Percentiles rank a stretch among this genome's conserved stretches.
Conservation (phyloP, 2,113 vertebrate genomes). For the Tetraodon nigroviridis region DNA sequence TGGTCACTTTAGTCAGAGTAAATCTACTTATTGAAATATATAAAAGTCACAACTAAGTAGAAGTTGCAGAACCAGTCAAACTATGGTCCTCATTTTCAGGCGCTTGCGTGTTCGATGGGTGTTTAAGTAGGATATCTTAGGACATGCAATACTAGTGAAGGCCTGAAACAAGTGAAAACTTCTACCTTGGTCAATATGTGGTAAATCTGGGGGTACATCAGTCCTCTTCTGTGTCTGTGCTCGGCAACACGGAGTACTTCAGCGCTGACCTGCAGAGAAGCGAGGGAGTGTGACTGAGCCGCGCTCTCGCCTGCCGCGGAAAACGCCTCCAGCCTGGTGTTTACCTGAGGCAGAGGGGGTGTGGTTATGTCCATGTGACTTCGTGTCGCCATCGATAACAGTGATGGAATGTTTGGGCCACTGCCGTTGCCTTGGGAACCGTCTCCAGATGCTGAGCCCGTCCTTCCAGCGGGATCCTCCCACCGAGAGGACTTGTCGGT, state of each 20-base stretch:
- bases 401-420: constrained; percentile 83
- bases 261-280: constrained; percentile 73
- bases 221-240: constrained; percentile 86
- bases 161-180: not conserved
- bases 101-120: too few species aligned
- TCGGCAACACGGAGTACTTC: constrained; percentile 89
- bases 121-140: too few species aligned
- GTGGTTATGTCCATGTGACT: constrained; percentile 93
- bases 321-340: not conserved
- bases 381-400: constrained; percentile 89
- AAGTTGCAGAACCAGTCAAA: too few species aligned
- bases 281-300: not conserved
- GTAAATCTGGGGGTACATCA: constrained; percentile 92
- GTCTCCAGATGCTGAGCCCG: constrained; percentile 69
- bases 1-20: too few species aligned
- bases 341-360: constrained; percentile 84
- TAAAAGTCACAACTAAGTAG: too few species aligned
- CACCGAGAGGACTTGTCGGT: constrained; percentile 79
- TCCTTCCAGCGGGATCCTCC: constrained; percentile 74
- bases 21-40: too few species aligned
- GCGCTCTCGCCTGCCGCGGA: too few species aligned
- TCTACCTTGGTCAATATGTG: constrained; percentile 89
- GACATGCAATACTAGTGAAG: too few species aligned
- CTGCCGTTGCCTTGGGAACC: constrained; percentile 75
- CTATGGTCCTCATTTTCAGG: too few species aligned